Base-by-base conservation (phyloP, 2,888 invertebrate genomes). In the Anagyrus pseudococci region DNA sequence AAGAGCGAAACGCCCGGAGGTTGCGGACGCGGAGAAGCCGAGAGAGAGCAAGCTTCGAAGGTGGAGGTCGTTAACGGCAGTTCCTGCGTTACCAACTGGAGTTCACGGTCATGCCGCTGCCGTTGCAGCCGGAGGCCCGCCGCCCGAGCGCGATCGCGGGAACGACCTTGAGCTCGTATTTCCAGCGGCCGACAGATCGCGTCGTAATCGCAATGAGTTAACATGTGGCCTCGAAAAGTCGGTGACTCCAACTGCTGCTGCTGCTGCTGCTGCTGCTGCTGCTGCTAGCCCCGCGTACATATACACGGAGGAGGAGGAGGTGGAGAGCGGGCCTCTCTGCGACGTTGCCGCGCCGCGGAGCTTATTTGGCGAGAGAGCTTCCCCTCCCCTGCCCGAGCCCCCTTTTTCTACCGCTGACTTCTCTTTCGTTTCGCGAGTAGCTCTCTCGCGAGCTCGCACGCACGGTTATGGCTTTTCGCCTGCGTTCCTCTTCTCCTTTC, bases 191-290 rank as follows among this genome's bases (percentile, higher is more conserved):
- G 78, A 75, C 76, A 79, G 79, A 79, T 80, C 75, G 80, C 79
- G 78, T 73, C 75, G 74, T 75, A 77, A 76, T 79, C 79, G 75
- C 40, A 22, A 72, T 74, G 72, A 75, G 74, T 73, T 75, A 73
- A 75, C 71, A 71, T 73, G 75, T 80, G 79, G 77, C 79, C 79
- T 80, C 80, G 80, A 80, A 80, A 80, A 79, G 79, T 80, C 79
- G 80, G 79, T 80, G 80, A 80, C 79, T 80, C 75, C 76, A 70
- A 2, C 13, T 13, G 33, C n/a, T n/a, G n/a, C 67, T 64, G 68
- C n/a, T n/a, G n/a, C n/a, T n/a, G n/a, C n/a, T n/a, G n/a, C n/a
- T n/a, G n/a, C n/a, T n/a, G n/a, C n/a, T n/a, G n/a, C n/a, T n/a
- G n/a, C n/a, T n/a, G n/a, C n/a, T n/a, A n/a, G n/a, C n/a, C n/a